Evolutionary conservation across 2,888 invertebrate species (phyloP), one percentile per base, ranked within the genome.

Genomic region (Isotomurus palustris): DNA sequence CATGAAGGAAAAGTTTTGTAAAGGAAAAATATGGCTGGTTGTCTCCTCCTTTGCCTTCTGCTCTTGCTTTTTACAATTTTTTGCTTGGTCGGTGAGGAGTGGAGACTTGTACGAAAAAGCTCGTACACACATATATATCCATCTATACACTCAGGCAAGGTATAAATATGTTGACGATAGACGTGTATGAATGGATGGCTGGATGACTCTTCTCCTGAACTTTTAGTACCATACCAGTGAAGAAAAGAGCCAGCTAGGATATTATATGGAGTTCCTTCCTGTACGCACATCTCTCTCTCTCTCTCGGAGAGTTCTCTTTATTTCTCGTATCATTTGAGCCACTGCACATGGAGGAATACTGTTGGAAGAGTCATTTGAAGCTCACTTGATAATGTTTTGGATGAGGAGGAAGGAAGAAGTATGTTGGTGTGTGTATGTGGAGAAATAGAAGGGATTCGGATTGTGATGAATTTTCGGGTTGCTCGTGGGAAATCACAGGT

Each of bases 401-500:
- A 40, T 10, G 19, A 17, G 17, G 40, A 40, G 17, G 14, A 43
- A 19, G 43, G 14, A 32, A 32, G 32, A 32, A 32, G 14, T 12
- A 32, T 32, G 10, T 10, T 32, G 5, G 6, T 43, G 43, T 19
- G 8, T 6, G 43, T 14, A 14, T 6, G 17, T 28, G 53, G 51
- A 35, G 43, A 55, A 40, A 56, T 44, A 56, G 61, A 57, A 51
- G 61, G 57, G 61, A 61, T 57, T 57, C 51, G 63, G 62, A 61
- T 56, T 65, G 67, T 67, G 65, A 67, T 67, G 65, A 67, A 67
- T 66, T 68, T 63, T 64, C 63, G 60, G 62, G 60, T 58, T 60
- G 56, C 51, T 58, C 68, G 68, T 66, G 68, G 66, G 68, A 68
- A 56, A 60, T 60, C 60, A 55, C 65, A 68, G 63, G 62, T 67